These are phyloP conservation scores for Smittia sp. DNA, from an alignment of 2,888 invertebrate genomes.

Conservation along the genomic window DNA sequence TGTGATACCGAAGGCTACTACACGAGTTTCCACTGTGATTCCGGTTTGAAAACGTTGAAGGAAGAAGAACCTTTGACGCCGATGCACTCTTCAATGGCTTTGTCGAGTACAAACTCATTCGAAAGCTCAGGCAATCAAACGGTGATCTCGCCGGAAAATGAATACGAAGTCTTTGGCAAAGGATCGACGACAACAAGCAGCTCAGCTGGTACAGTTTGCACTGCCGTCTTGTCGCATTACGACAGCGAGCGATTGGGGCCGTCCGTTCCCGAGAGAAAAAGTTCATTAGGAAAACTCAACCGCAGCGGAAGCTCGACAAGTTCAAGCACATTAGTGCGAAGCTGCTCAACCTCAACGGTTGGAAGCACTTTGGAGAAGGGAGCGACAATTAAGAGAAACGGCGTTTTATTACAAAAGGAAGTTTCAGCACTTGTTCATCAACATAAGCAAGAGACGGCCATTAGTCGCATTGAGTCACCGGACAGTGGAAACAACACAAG, in stretches of 20 bases:
- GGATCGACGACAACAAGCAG: constrained; percentile 89
- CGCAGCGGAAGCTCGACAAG: constrained; percentile 58
- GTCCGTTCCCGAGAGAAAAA: constrained; percentile 78
- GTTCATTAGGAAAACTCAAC: constrained; percentile 65
- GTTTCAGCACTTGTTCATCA: constrained; percentile 61
- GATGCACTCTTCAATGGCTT: constrained; percentile 66
- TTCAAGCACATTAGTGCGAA: constrained; percentile 60
- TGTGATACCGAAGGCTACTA: constrained; percentile 97
- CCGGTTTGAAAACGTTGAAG: constrained; percentile 81
- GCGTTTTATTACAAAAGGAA: constrained; percentile 54
- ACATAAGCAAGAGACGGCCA: constrained; percentile 49
- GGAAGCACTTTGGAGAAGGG: constrained; percentile 53
- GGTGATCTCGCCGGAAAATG: constrained; percentile 74
- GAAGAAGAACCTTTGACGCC: constrained; percentile 75
- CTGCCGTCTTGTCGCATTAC: constrained; percentile 67
- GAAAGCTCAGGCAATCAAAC: constrained; percentile 69
- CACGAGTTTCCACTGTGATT: constrained; percentile 96
- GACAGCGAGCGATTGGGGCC: constrained; percentile 67
- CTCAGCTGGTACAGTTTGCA: constrained; percentile 86
- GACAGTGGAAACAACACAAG: constrained; percentile 80
- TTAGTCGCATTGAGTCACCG: constrained; percentile 69
- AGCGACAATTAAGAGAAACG: constrained; percentile 54
- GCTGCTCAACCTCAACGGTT: constrained; percentile 54
- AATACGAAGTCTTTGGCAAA: constrained; percentile 87
- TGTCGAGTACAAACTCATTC: constrained; percentile 63